Evolutionary conservation across 2,113 vertebrate species (phyloP).

Genomic region (Lonchura striata): DNA sequence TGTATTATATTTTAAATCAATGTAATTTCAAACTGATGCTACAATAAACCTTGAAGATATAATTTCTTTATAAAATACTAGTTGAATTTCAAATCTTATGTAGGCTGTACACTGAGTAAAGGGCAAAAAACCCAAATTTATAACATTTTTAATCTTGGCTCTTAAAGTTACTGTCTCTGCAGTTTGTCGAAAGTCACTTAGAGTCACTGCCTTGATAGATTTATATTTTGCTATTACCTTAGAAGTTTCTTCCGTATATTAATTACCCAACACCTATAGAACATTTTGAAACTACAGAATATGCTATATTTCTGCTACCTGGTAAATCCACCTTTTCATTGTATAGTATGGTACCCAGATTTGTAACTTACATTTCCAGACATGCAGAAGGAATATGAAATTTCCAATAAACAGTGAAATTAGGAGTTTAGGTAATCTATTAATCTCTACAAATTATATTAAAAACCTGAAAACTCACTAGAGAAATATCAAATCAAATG

Average conservation of each 20-base stretch:
- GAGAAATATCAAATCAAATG: not conserved
- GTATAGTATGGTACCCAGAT: not conserved
- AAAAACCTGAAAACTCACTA: not conserved
- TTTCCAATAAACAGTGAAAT: not conserved
- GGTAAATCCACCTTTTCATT: not conserved
- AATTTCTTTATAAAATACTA: not conserved
- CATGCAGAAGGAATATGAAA: not conserved
- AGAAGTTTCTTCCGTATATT: not conserved
- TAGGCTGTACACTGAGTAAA: not conserved
- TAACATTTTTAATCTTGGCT: not conserved
- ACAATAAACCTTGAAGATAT: not conserved
- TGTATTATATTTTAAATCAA: not conserved
- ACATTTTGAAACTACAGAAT: not conserved
- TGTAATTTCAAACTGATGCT: not conserved
- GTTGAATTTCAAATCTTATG: not conserved
- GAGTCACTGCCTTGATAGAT: not conserved
- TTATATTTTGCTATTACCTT: not conserved
- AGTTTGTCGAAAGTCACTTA: not conserved
- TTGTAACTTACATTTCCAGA: not conserved
- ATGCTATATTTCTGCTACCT: not conserved
- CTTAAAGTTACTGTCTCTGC: not conserved
- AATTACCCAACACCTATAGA: not conserved
- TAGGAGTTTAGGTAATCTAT: not conserved
- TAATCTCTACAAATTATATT: not conserved
- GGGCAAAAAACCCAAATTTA: not conserved